Evolutionary conservation across 2,113 vertebrate genomes (phyloP), one percentile per base, ranked within the genome.

Genomic region (Picathartes gymnocephalus): DNA sequence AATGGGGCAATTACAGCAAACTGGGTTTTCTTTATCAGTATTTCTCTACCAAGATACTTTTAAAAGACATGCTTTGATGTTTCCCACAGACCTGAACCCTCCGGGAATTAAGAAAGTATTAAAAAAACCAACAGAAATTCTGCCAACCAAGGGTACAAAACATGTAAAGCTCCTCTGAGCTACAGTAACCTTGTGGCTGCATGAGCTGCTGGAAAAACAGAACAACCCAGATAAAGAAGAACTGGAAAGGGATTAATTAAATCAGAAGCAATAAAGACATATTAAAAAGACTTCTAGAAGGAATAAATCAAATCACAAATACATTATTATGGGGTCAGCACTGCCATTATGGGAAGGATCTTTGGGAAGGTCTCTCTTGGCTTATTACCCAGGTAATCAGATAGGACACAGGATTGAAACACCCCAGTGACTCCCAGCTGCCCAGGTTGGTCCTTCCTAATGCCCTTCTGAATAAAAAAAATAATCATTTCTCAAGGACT

Each of bases 221-320:
- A 91, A 25, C 7, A 3, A 19, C 20, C 17, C 61, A 74, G 69
- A 83, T 27, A 50, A 90, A 54, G 72, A 76, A 84, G 35, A 60
- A 37, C 31, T 86, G 73, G 47, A 50, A 2, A 66, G 60, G 87
- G 57, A 91, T 74, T 78, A 86, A 91, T 84, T 68, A 53, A 81
- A 96, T 81, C 61, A 78, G 60, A 84, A 66, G 71, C 35, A 86
- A 88, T 70, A 58, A 57, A 93, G 82, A 64, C 58, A n/a, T 47
- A 31, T 66, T 73, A 50, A 91, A 78, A 93, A 74, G 60, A 54
- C 60, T 71, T 92, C 89, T 81, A 89, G 77, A 57, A 91, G 79
- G 91, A 69, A 79, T n/a, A 87, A 94, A 91, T 86, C 83, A 65
- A 93, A 93, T 79, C 65, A 91, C 51, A 79, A 78, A 37, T 51